Evolutionary conservation across 2,888 invertebrate genomes (phyloP).

Genomic region (Tinea semifulvella): DNA sequence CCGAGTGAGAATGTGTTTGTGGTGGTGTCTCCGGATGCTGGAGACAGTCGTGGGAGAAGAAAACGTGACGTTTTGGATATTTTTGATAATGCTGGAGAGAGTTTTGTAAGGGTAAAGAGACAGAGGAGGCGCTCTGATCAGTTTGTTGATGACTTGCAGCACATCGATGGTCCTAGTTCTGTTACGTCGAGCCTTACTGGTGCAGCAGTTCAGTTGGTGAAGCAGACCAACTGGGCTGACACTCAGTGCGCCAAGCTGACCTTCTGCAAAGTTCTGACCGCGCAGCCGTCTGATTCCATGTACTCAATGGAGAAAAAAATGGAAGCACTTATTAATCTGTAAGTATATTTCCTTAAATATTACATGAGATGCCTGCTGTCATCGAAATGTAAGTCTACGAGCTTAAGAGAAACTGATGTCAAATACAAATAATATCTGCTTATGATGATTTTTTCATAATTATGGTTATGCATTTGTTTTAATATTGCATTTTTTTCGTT

Average conservation of each 20-base stretch:
- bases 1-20: constrained; percentile 63
- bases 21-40: constrained; percentile 54
- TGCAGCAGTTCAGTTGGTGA: constrained; percentile 55
- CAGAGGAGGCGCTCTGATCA: constrained; percentile 43
- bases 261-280: constrained; percentile 79
- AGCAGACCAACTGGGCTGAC: constrained; percentile 73
- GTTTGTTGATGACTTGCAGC: constrained; percentile 52
- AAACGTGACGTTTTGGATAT: constrained; percentile 41
- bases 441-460: too few species aligned
- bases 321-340: constrained; percentile 76
- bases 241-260: constrained; percentile 81
- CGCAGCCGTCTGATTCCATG: constrained; percentile 74
- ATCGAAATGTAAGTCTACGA: too few species aligned
- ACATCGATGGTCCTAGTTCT: constrained; percentile 34
- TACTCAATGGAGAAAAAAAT: constrained; percentile 84
- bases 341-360: constrained; percentile 58
- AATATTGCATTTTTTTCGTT: too few species aligned
- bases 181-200: constrained; percentile 38
- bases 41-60: constrained; percentile 36
- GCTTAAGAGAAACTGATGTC: too few species aligned
- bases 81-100: constrained; percentile 30
- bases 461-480: too few species aligned
- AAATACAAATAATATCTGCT: too few species aligned
- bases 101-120: constrained; percentile 36
- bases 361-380: neutral